These are phyloP conservation scores for Sebastes dallii DNA, from an alignment of 2,797 vertebrate species.

Conservation along the genomic window DNA sequence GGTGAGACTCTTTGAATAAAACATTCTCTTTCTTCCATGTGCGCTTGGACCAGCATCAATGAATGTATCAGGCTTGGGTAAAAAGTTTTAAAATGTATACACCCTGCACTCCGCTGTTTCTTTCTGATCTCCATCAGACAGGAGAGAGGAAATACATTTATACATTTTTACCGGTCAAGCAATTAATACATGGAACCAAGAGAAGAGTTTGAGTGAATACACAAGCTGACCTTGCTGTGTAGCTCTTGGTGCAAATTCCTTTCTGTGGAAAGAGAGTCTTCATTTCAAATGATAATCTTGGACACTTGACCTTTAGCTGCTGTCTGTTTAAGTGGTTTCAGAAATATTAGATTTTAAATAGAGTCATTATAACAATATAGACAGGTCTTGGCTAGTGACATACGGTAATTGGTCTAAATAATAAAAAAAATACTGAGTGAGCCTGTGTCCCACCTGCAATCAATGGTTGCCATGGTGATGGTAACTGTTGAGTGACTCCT, in stretches of 20 bases:
- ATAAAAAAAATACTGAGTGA: not conserved
- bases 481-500: not conserved
- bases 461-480: not conserved
- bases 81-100: conserved; percentile 28
- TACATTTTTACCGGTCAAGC: not conserved
- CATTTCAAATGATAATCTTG: not conserved
- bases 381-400: not conserved
- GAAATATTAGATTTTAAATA: not conserved
- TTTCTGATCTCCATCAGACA: conserved; percentile 14
- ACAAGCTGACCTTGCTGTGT: not conserved
- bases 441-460: not conserved
- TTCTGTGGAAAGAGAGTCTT: not conserved
- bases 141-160: not conserved
- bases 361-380: not conserved
- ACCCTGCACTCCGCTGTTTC: not conserved
- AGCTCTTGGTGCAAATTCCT: not conserved
- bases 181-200: not conserved
- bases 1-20: conserved; percentile 57
- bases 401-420: not conserved
- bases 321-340: not conserved
- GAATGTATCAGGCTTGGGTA: conserved; percentile 34
- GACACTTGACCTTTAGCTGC: not conserved
- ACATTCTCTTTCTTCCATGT: conserved; percentile 30
- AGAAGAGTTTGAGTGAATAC: not conserved
- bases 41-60: conserved; percentile 22